Evolutionary conservation across 2,888 invertebrate species (phyloP), one percentile per base, ranked within the genome.

Genomic region (Malthinus seriepunctatus): DNA sequence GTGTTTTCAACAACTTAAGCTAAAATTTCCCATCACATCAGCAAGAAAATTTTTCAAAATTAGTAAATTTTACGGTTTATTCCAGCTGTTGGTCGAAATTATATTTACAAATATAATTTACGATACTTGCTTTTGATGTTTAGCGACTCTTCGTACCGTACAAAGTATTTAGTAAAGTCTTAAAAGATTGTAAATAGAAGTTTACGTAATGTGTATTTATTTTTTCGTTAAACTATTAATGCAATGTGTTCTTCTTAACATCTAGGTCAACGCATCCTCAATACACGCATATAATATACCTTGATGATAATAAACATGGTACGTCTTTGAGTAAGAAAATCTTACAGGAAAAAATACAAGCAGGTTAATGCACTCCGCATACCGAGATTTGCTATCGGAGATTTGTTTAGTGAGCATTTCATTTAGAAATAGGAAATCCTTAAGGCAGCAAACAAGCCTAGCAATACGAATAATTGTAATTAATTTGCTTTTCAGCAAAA

Each of bases 361-460:
- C 45, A 46, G 52, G 52, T 52, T 52, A 52, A 52, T 52, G 52
- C 46, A 45, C 52, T 52, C 52, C 37, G 32, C 12, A 8, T 46
- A 46, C 46, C 10, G 11, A 46, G 46, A 32, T 32, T 46, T 46
- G 11, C 6, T 46, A 32, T 46, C 31, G 10, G 12, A 15, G 32
- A 46, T 46, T 10, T 11, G 23, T 23, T 23, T 23, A 23, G 23
- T 5, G 23, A 23, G 23, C 5, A 23, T 23, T n/a, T n/a, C n/a
- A n/a, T n/a, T n/a, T 23, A 23, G 23, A 23, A 23, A 23, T 23
- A 23, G 23, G 23, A 23, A 23, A 23, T 23, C 23, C 23, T 23
- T 5, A 5, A 23, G 23, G 23, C 23, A 23, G 23, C 23, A 23
- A 23, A 23, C 23, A 23, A 23, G 23, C 23, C 23, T 23, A 23